Base-by-base conservation (phyloP, 2,888 invertebrate species). In the Drosophila testacea region DNA sequence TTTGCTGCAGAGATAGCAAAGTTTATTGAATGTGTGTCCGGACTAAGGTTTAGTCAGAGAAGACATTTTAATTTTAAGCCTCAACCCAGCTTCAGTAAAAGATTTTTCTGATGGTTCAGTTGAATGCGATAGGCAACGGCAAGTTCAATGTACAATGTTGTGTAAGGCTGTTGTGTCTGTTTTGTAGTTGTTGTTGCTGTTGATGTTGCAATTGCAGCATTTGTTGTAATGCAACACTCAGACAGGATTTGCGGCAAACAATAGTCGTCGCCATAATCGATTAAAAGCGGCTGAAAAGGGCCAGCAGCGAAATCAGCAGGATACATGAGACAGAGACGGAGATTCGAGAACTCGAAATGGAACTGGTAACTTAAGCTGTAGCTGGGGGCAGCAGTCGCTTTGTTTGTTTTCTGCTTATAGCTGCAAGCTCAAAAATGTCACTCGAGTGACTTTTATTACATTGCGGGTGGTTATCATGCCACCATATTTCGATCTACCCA, bases 371-470 rank as follows among this genome's bases (percentile, higher is more conserved):
- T 48, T 44, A 10, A 10, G n/a, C 39, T 41, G 13, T 39, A 22
- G 22, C 16, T 52, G 62, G 67, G 62, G 69, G 73, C 69, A 54
- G 79, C 57, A 59, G 42, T 61, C 55, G 81, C 79, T 46, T 55
- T 89, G 88, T 90, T 83, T 88, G 79, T 78, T 69, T 74, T 76
- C 68, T 77, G 66, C 81, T 81, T 78, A 66, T 74, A 54, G 83
- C 90, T 79, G 73, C 86, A 83, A 72, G 87, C 88, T 90, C 79
- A 73, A 88, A 85, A 89, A 84, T 89, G 88, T 88, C 88, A 85
- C 88, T 88, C 83, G 74, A 89, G 86, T 88, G 89, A 86, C 90
- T 89, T 86, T 89, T 86, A 86, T 86, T 89, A 77, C 78, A 44
- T 72, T 79, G 66, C 63, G 54, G 65, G 44, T 51, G 54, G 32